Evolutionary conservation across 2,888 invertebrate genomes (phyloP), one percentile per base, ranked within the genome.

Genomic region (Drosophila silvestris): DNA sequence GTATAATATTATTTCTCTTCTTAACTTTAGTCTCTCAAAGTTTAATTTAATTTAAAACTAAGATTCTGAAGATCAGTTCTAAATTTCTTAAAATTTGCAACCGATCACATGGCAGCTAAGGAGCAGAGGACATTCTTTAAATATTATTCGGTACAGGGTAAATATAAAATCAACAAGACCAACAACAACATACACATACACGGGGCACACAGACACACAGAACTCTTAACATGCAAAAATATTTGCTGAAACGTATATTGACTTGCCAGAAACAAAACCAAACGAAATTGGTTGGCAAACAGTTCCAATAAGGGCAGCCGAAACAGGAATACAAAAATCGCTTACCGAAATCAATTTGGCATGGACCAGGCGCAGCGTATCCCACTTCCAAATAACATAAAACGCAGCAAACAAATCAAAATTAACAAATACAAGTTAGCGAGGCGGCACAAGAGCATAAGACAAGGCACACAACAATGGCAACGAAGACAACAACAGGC

Each of bases 231-330:
- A 73, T 71, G 81, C 72, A 75, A 87, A 91, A 87, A 91, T 91
- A 89, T 91, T 89, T 87, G 77, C 73, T 72, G 78, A 84, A 91
- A 86, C 87, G 78, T 82, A 90, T 84, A 84, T 87, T 90, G 80
- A 80, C 89, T 77, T 82, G 71, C 64, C 66, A 75, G 81, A 84
- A 85, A 57, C 47, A 47, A 79, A 83, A 60, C 56, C 71, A 70
- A 77, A 47, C 70, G 70, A 90, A 90, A 89, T 82, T 90, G 88
- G 85, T 82, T 88, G 79, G 83, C 71, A 84, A 89, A 82, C 87
- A 81, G 54, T 54, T 61, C 51, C 77, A 74, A 68, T 66, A 69
- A 69, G 47, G 78, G 44, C 70, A 82, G 22, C 64, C 56, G 32
- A 67, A 59, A 26, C 59, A 74, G 16, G 7, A 26, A 16, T 26